These are phyloP conservation scores for Trissonchulus sp. DNA, from an alignment of 2,888 invertebrate species.

Conservation along the genomic window DNA sequence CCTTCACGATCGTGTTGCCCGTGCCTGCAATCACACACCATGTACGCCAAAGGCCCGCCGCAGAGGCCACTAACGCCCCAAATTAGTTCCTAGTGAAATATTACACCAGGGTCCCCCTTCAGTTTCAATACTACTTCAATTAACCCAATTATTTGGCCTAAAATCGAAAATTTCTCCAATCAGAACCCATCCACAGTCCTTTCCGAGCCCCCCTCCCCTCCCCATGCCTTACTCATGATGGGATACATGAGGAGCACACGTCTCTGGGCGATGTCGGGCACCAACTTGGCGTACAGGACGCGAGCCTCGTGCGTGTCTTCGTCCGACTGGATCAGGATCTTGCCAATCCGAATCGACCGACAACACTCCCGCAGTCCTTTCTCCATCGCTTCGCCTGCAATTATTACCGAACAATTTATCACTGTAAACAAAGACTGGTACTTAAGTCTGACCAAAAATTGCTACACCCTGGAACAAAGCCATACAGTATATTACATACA, in stretches of 20 bases:
- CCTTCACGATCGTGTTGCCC: conserved; percentile 89
- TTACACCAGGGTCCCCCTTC: too few relatives aligned
- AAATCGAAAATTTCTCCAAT: not conserved
- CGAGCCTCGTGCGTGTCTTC: conserved; percentile 90
- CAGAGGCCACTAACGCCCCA: not conserved
- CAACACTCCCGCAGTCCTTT: conserved; percentile 78
- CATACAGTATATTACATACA: too few relatives aligned
- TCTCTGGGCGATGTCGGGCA: conserved; percentile 82
- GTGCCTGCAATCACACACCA: conserved; percentile 60
- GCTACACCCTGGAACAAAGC: too few relatives aligned
- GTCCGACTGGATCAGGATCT: conserved; percentile 93
- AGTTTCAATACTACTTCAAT: too few relatives aligned
- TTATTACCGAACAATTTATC: not conserved
- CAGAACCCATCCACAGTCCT: not conserved
- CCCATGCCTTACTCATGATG: conserved; percentile 83
- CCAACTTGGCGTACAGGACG: conserved; percentile 92
- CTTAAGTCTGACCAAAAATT: not conserved
- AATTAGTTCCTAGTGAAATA: too few relatives aligned
- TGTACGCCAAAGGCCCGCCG: not conserved
- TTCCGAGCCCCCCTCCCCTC: too few relatives aligned
- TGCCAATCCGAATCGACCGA: conserved; percentile 93
- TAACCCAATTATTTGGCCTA: too few relatives aligned
- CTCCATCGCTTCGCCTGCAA: conserved; percentile 79
- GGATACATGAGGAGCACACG: conserved; percentile 93
- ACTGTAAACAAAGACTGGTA: conserved; percentile 20